Evolutionary conservation across 30 jellyfish, hydroid and myxozoan species (phyloP), one percentile per base, ranked within the genome.

Genomic region (Hydra vulgaris): DNA sequence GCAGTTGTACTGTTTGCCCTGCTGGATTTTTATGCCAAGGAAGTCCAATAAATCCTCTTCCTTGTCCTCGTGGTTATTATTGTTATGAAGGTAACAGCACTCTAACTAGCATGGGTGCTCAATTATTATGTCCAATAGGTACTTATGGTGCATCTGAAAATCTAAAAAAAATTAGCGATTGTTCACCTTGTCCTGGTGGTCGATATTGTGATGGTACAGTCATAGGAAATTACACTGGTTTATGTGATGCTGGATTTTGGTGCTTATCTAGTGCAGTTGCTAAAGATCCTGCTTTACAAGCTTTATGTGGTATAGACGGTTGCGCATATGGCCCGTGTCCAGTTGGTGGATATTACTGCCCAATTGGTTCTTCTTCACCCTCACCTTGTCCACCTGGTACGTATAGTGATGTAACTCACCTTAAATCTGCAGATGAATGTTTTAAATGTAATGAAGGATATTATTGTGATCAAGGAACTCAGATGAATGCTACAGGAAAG

Each of bases 311-410:
- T 25, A 53, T 78, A 17, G 75, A 68, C 4, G 89, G 90, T 7
- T 74, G 83, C 54, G 20, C 86, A 70, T 94, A 25, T 81, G 99
- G 99, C 8, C 75, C 86, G 15, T 94, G 99, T 77, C 96, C 99
- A 0, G 27, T 89, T 55, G 99, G 99, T 8, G 99, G 99, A 7
- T 94, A 70, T 52, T 94, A 87, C 81, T 94, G 99, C 87, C 84
- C 86, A 16, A 84, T 79, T 67, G 99, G 96, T 24, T 86, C 99
- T 24, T 66, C 81, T 27, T 53, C 82, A 67, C 96, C 99, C 7
- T 26, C 26, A 55, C 99, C 96, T 8, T 88, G 99, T 66, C 96
- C 99, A 17, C 91, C 96, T 4, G 99, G 99, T 69, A 56, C 86
- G 16, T 94, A 87, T 76, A 20, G 97, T 95, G 12, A 95, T 95